phyloP scores from a whole-genome alignment of 2,888 invertebrate genomes.

The Campoplex nolae region DNA sequence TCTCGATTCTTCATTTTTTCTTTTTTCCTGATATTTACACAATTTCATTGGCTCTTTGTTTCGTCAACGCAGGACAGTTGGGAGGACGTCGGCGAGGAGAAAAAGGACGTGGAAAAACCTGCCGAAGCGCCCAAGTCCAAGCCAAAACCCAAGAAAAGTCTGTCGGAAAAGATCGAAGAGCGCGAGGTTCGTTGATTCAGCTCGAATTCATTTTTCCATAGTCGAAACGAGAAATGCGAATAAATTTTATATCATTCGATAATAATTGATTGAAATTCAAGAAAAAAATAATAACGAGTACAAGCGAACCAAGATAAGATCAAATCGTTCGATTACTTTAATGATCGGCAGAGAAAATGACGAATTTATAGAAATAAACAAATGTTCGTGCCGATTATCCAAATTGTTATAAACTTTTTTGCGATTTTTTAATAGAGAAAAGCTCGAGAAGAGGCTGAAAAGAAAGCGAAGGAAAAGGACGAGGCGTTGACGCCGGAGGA shows the following conservation, averaged over 20 bases:
- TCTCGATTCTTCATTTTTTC: not conserved
- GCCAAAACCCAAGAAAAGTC: slow-evolving; percentile 90
- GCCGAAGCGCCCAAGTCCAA: slow-evolving; percentile 87
- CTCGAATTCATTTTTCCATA: not conserved
- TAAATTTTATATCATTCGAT: not conserved
- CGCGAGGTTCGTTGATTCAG: slow-evolving; percentile 88
- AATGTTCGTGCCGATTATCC: not conserved
- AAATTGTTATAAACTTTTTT: not conserved
- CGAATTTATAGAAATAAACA: not conserved
- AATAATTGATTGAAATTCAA: too few relatives aligned
- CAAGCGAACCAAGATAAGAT: too few relatives aligned
- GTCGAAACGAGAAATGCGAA: slow-evolving; percentile 10
- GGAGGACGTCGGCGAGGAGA: slow-evolving; percentile 96
- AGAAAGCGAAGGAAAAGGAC: slow-evolving; percentile 87
- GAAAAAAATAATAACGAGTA: too few relatives aligned
- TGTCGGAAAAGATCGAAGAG: slow-evolving; percentile 94
- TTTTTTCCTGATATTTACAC: too few relatives aligned
- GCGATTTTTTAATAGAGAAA: slow-evolving; percentile 84
- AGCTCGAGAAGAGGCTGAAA: slow-evolving; percentile 88
- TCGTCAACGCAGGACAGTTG: slow-evolving; percentile 93
- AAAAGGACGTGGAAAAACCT: slow-evolving; percentile 91
- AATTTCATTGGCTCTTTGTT: not conserved
- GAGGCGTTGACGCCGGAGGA: slow-evolving; percentile 92
- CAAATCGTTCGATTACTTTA: too few relatives aligned
- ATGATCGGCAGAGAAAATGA: too few relatives aligned